A percentile compares a stretch with the other conserved stretches of the same genome.
phyloP scores from a whole-genome alignment of 2,888 invertebrate genomes.

The Abrostola tripartita region DNA sequence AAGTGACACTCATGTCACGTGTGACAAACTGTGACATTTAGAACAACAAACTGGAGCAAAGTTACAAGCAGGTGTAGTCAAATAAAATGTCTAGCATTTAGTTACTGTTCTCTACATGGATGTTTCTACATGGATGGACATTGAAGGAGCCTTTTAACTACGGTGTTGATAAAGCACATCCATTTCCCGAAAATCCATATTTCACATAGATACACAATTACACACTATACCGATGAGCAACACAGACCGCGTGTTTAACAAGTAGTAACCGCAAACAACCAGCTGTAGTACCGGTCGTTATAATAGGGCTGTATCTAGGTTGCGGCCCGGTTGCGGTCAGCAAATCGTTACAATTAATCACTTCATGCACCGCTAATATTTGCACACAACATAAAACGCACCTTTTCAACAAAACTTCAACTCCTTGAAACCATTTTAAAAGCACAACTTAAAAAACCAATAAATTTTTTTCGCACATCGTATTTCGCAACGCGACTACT shows the following conservation, averaged over 20 bases:
- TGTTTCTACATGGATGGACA: too few species aligned
- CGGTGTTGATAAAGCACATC: not conserved
- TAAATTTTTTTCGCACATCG: conserved; percentile 18
- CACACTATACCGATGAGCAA: not conserved
- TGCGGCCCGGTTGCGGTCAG: conserved; percentile 15
- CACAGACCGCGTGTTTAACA: not conserved
- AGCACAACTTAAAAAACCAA: conserved; percentile 7
- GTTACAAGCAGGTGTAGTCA: too few species aligned
- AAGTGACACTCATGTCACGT: too few species aligned
- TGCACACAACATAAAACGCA: conserved; percentile 28
- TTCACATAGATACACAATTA: not conserved
- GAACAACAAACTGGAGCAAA: too few species aligned
- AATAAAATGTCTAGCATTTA: too few species aligned
- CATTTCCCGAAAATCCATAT: not conserved
- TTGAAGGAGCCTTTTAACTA: too few species aligned
- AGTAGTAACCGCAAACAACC: conserved; percentile 9
- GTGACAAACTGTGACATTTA: too few species aligned
- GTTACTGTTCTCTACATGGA: too few species aligned
- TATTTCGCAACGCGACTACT: conserved; percentile 17
- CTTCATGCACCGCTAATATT: conserved; percentile 28
- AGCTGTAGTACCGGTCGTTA: conserved; percentile 17
- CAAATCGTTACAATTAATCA: conserved; percentile 39
- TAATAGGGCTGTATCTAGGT: conserved; percentile 22
- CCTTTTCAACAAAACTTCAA: conserved; percentile 34
- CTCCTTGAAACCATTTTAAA: conserved; percentile 1